Percentiles rank a stretch among this genome's conserved stretches.
Conservation (phyloP, 1,140 invertebrate genomes). For the Gonioctena quinquepunctata region DNA sequence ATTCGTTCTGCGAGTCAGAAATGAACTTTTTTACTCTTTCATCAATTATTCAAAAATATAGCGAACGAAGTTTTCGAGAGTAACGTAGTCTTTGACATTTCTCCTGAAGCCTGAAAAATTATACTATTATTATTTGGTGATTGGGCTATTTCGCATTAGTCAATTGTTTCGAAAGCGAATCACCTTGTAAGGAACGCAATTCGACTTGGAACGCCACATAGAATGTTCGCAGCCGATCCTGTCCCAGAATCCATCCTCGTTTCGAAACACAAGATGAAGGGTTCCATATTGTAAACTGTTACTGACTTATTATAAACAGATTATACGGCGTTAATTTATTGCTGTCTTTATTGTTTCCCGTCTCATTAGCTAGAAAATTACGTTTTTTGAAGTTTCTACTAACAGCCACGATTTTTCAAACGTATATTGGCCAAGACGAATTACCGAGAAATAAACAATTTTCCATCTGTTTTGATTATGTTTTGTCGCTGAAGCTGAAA, state of each 20-base stretch:
- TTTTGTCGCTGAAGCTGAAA: slow-evolving; percentile 2
- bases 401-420: slow-evolving; percentile 8
- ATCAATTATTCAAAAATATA: no score
- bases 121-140: no score
- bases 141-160: no score
- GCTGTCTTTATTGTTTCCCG: slow-evolving; percentile 45
- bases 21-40: no score
- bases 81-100: no score
- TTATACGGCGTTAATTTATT: slow-evolving; percentile 47
- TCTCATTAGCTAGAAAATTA: slow-evolving; percentile 27
- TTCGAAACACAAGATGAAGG: slow-evolving; percentile 30
- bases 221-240: slow-evolving; percentile 7
- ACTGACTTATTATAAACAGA: slow-evolving; percentile 47
- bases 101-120: no score
- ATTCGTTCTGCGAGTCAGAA: no score
- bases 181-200: no score
- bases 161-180: no score
- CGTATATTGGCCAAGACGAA: slow-evolving; percentile 6
- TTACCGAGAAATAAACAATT: slow-evolving; percentile 1
- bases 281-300: slow-evolving; percentile 45
- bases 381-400: slow-evolving; percentile 20
- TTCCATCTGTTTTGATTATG: not conserved
- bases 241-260: slow-evolving; percentile 21
- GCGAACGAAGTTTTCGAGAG: no score
- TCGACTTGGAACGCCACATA: no score